Base-by-base conservation (phyloP, 1,140 invertebrate species). In the Zaprionus gabonicus region DNA sequence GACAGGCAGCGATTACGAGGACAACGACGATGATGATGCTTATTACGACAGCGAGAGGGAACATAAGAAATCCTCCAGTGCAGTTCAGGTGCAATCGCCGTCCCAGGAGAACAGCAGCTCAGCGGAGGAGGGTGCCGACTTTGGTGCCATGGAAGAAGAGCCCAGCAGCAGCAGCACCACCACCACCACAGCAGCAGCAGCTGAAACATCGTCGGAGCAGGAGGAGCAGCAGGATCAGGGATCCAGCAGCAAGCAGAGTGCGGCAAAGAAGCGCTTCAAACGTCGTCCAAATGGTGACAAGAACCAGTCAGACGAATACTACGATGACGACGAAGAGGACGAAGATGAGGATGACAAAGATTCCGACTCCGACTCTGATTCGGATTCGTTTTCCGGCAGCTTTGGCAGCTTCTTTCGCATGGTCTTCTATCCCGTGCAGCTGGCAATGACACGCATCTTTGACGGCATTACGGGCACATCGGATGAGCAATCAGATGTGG, bases 361-460 rank as follows among this genome's bases (percentile, higher is more conserved):
- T 17, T 41, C 38, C 15, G 56, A 60, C 20, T 31, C 17, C 13
- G 46, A 51, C 3, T 41, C 57, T 4, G 36, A 83, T 17, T 56
- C 76, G 0, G 73, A 65, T 10, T 13, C 31, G 3, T 60, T 58
- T 12, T 17, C 58, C 15, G 28, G 55, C 17, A 63, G 84, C 12
- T 76, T 92, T 0, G 80, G 78, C 36, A 71, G 84, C 34, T 91
- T 92, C 65, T 83, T 92, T 65, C 90, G 91, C 55, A 91, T 92
- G 85, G 72, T 92, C 1, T 92, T 92, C 66, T 92, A 91, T 68
- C 91, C 91, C 20, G 78, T 92, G 3, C 90, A 92, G 36, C 34
- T 88, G 75, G 86, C 88, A 23, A 90, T 92, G 82, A 57, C 78
- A 1, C 73, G 80, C 1, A n/a, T 92, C 0, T 84, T 87, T 28